Base-by-base conservation (phyloP, 1,140 invertebrate genomes). In the Drosophila aff. region DNA sequence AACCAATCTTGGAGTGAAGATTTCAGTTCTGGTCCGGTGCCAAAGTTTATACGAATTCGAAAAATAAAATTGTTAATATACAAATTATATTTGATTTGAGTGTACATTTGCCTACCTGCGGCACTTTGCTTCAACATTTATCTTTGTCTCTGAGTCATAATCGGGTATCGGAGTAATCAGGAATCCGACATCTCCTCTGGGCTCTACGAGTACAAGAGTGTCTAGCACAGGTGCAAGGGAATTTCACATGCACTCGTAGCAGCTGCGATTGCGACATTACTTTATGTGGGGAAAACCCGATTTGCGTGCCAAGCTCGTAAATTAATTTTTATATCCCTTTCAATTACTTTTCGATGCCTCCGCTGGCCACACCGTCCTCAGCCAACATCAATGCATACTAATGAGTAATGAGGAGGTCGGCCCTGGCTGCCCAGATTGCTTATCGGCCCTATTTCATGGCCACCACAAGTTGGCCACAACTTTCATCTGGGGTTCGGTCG, bases 321-420 rank as follows among this genome's bases (percentile, higher is more conserved):
- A 87, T 86, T 80, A 80, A 71, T 74, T 87, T 87, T 73, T 69
- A 87, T 86, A 79, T 79, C 65, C 79, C 52, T 76, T 79, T 79
- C 71, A 82, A 83, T 83, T 87, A 80, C 80, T 69, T 79, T 79
- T 64, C 59, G 69, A 81, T 72, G 75, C 40, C 2, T 15, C 18
- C 52, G 31, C 65, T 33, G 59, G n/a, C 58, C n/a, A 15, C 57
- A n/a, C 31, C 10, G 2, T 13, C n/a, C 9, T 36, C 9, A 6
- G 21, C 36, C 81, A 68, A 82, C 83, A 73, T 76, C 67, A 76
- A 80, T 86, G 79, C 64, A 86, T 86, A 86, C 83, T 82, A 87
- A 86, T 87, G 79, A 77, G 67, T 43, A 26, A 67, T 47, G 55
- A 31, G 16, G 15, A 28, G 36, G 65, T 23, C 10, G 71, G n/a